Percentiles rank a stretch among this genome's conserved stretches.
Conservation (phyloP, 2,113 vertebrate species). For the Pungitius pungitius region DNA sequence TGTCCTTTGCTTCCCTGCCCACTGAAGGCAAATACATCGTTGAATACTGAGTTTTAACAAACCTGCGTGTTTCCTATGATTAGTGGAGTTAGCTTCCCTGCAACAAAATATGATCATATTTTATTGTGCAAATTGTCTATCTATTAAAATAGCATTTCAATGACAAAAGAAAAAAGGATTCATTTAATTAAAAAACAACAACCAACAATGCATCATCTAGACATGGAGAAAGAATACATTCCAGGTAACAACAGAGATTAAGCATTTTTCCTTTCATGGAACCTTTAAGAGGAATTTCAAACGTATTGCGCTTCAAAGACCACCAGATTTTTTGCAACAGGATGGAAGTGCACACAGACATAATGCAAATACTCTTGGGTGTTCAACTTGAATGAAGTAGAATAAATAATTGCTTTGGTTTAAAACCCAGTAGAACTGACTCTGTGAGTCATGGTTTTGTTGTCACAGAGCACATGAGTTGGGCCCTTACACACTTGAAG, state of each 20-base stretch:
- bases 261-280: not conserved
- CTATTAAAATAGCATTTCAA: not conserved
- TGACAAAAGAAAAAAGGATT: not conserved
- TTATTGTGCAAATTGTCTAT: not conserved
- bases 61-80: not conserved
- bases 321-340: not conserved
- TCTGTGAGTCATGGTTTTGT: conserved; percentile 29
- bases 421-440: not conserved
- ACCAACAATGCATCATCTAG: not conserved
- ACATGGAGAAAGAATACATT: not conserved
- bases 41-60: conserved; percentile 4
- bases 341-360: not conserved
- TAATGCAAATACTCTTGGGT: not conserved
- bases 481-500: conserved; percentile 21
- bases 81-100: not conserved
- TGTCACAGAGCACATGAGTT: not conserved
- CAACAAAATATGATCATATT: not conserved
- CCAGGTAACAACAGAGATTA: not conserved
- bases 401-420: not conserved
- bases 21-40: not conserved
- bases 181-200: too few relatives aligned
- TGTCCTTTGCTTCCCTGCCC: conserved; percentile 20
- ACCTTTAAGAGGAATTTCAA: not conserved
- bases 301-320: not conserved
- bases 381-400: conserved; percentile 1